phyloP scores from a whole-genome alignment of 2,888 invertebrate species.

The Hirtodrosophila duncani region DNA sequence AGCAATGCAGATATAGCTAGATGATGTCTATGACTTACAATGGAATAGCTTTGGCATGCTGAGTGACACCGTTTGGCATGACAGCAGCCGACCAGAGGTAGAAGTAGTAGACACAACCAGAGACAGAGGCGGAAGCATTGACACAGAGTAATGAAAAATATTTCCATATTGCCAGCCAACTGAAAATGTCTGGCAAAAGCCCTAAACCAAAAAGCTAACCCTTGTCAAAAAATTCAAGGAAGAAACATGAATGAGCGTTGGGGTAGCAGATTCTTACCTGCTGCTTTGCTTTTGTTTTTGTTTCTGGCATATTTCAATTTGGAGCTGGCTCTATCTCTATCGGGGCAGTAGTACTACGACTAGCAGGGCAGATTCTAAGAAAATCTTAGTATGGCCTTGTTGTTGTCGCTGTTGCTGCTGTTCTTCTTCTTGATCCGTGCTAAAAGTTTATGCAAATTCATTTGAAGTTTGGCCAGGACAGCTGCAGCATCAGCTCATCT shows the following conservation, averaged over 20 bases:
- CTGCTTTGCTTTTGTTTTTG: constrained; percentile 24
- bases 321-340: no score
- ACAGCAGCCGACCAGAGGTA: background rate
- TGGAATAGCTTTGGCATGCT: constrained; percentile 27
- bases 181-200: no score
- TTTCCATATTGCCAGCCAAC: constrained; percentile 72
- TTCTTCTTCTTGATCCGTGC: constrained; percentile 32
- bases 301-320: constrained; percentile 41
- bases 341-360: no score
- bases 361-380: no score
- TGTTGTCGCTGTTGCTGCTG: constrained; percentile 29
- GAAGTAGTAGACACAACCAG: background rate
- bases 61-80: constrained; percentile 62
- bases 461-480: constrained; percentile 48
- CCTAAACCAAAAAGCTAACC: constrained; percentile 28
- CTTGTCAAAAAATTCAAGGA: constrained; percentile 15
- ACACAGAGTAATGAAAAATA: constrained; percentile 61
- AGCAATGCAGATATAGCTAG: constrained; percentile 15
- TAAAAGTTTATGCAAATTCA: constrained; percentile 68
- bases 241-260: constrained; percentile 15
- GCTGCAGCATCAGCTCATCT: constrained; percentile 24
- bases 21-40: constrained; percentile 1
- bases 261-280: background rate
- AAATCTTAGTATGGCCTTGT: constrained; percentile 8
- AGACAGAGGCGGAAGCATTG: constrained; percentile 3